Evolutionary conservation across 2,888 invertebrate species (phyloP), one percentile per base, ranked within the genome.

Genomic region (Ormyrus thymus): DNA sequence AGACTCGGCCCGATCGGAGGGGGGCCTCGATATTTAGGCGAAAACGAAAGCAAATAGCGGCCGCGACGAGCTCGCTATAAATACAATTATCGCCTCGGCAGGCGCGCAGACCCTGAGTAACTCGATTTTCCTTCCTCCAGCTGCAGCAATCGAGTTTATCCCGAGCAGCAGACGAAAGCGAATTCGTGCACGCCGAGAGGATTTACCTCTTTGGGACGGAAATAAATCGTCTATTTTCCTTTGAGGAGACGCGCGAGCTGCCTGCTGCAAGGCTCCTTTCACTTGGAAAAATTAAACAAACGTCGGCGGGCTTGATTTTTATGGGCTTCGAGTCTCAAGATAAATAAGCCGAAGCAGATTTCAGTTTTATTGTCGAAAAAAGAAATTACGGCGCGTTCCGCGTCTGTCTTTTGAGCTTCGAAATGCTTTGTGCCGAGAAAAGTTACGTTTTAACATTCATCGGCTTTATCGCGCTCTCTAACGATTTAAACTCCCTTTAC

Each of bases 101-200:
- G 29, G 9, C 6, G 45, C 9, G 7, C 46, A 6, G 11, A 11
- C 45, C 9, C 29, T 6, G 46, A 9, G 11, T 65, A 65, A 65
- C 50, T 66, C 43, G 43, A 45, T 53, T 66, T 66, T 66, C 55
- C 48, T 15, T 51, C 9, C 15, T 53, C 43, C 29, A 55, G 56
- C 73, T 29, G 29, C 29, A 29, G 65, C 56, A 50, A 73, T 73
- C 65, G 56, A 65, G 58, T 73, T 73, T 65, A 65, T 56, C 13
- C 59, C 11, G 7, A 11, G 50, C 43, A 50, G 29, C 50, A 43
- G 48, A 11, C 43, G 13, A 13, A 8, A 53, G 55, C 53, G n/a
- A 50, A 50, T 29, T 15, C n/a, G 29, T 29, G 29, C 15, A 46
- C n/a, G 45, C 53, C 13, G 53, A 4, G 29, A 29, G 29, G 29